Evolutionary conservation across 2,888 invertebrate genomes (phyloP).

Genomic region (Drepanosiphum platanoidis): DNA sequence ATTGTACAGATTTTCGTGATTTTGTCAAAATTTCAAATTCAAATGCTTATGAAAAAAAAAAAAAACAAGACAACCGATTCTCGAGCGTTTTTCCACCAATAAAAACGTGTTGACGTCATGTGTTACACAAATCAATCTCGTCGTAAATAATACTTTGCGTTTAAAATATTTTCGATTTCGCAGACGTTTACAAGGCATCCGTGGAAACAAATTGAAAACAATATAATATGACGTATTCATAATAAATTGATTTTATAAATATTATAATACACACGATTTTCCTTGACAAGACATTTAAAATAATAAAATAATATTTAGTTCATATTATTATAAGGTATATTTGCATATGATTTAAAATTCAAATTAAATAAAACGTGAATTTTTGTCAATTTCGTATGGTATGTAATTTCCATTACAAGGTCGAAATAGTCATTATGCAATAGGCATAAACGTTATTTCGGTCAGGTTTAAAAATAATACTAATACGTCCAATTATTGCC

Average conservation of each 20-base stretch:
- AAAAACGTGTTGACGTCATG: not conserved
- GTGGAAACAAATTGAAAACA: not conserved
- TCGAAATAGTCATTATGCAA: not conserved
- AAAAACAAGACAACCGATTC: not conserved
- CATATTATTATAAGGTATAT: not conserved
- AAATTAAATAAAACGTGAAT: not conserved
- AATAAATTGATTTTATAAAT: not conserved
- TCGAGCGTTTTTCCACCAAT: too few species aligned
- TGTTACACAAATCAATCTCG: not conserved
- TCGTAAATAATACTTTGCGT: not conserved
- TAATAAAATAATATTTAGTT: not conserved
- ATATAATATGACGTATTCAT: too few species aligned
- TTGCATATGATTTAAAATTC: not conserved
- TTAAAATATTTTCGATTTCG: not conserved
- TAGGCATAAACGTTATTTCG: too few species aligned
- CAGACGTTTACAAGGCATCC: not conserved
- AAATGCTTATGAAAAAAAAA: too few species aligned
- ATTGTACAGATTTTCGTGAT: too few species aligned
- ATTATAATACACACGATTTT: not conserved
- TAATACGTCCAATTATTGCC: too few species aligned
- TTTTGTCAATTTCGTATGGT: not conserved
- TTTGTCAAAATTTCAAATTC: too few species aligned
- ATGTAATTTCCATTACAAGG: not conserved
- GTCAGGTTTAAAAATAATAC: too few species aligned
- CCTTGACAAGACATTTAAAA: not conserved